phyloP scores from a whole-genome alignment of 2,888 invertebrate species.

The Crematogaster levior region DNA sequence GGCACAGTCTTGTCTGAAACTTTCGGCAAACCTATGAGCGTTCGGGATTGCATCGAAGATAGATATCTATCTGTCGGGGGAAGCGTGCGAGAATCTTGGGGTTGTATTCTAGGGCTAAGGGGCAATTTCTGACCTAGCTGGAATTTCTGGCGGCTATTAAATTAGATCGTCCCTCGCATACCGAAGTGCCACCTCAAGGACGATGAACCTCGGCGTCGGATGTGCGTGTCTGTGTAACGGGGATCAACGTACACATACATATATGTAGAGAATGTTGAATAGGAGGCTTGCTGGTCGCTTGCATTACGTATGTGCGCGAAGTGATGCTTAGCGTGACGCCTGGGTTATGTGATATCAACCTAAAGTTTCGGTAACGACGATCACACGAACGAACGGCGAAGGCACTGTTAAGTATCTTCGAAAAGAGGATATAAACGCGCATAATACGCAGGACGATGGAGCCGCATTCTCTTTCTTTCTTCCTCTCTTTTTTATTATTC shows the following conservation, averaged over 20 bases:
- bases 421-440: not conserved
- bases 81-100: constrained; percentile 21
- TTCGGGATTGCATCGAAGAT: constrained; percentile 47
- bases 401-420: not conserved
- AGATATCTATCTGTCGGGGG: constrained; percentile 4
- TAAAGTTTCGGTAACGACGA: constrained; percentile 28
- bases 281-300: not conserved
- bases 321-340: constrained; percentile 11
- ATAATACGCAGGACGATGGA: not conserved
- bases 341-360: constrained; percentile 20
- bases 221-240: not conserved
- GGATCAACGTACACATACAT: not conserved
- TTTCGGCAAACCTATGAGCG: constrained; percentile 21
- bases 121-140: constrained; percentile 62
- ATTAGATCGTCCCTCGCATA: constrained; percentile 68
- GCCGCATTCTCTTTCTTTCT: not conserved
- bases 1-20: constrained; percentile 48
- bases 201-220: constrained; percentile 4
- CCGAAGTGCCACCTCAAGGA: constrained; percentile 51
- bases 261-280: not conserved
- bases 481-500: not conserved
- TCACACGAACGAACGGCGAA: not conserved
- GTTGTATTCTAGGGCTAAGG: constrained; percentile 9
- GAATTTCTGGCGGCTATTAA: constrained; percentile 68
- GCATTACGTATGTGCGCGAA: constrained; percentile 24